Evolutionary conservation across 2,113 vertebrate species (phyloP), one percentile per base, ranked within the genome.

Genomic region (Microcebus ravelobensis): DNA sequence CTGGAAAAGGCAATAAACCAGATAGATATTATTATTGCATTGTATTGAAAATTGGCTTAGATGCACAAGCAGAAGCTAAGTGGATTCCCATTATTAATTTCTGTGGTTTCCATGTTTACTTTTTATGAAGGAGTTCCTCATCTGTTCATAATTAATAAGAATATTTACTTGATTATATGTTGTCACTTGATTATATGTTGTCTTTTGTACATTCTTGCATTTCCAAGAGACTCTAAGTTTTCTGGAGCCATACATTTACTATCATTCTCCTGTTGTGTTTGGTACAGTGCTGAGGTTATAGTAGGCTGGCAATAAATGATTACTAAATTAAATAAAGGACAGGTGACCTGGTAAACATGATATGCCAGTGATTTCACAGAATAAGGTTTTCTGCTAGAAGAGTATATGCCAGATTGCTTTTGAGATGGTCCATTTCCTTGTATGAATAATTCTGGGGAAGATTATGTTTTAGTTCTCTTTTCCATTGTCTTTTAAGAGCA

Each of bases 401-500:
- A 71, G 74, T n/a, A 18, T 39, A 74, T 36, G 17, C 45, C 39
- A 80, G 55, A 50, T 18, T 82, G 70, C 31, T 50, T 94, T 90
- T 74, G 42, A 25, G 65, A 65, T 45, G 48, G n/a, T 70, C 21
- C 20, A 12, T 89, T 90, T 31, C 21, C 9, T 84, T 92, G n/a
- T 84, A 42, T 80, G 65, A 86, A 45, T 70, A 68, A 83, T 92
- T 87, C 42, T 57, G 39, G 57, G 21, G 36, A 87, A 83, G 18
- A 9, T 23, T 85, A 39, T 80, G 17, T 87, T 94, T 90, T 79
- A 63, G 15, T 87, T 86, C 59, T 86, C 11, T 29, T 87, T 94
- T 87, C 61, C 61, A 57, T 73, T 83, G 61, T 90, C 48, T 87
- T 90, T 65, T 80, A 90, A 92, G 73, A 92, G 42, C 25, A 89